Base-by-base conservation (phyloP, 1,140 invertebrate genomes). In the Platorchestia sp. region DNA sequence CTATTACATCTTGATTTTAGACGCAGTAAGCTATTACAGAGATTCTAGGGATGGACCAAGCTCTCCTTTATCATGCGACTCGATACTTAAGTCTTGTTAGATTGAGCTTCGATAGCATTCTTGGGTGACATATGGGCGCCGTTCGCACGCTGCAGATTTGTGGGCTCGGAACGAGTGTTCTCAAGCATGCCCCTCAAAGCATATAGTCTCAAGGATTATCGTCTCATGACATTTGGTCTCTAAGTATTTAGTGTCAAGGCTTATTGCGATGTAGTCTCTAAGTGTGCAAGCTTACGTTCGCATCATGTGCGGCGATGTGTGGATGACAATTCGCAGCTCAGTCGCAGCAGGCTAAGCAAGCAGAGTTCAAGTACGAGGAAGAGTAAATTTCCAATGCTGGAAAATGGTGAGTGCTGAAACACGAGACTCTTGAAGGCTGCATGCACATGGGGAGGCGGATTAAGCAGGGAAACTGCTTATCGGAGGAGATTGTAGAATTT, bases 1-100 rank as follows among this genome's bases (percentile, higher is more conserved):
- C 91, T 93, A 93, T 93, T 93, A 93, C 91, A 93, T 93, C 91
- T 93, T 45, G 91, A 93, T 93, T 93, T 93, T 93, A 45, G 91
- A 47, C 91, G 43, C 91, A 93, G 44, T 47, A 44, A 93, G 43
- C 91, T 45, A 93, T 93, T 93, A 45, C 91, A 47, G 45, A 93
- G 43, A 44, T 45, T 90, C 87, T 42, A 0, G 44, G 87, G 41
- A 90, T 44, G 41, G 87, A 14, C 14, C 5, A 42, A 90, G 87
- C 44, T 90, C 87, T 90, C 87, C 87, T 90, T 90, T 90, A 90
- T 90, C 87, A 90, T 44, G 87, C 10, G 44, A 90, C 87, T 90
- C 87, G 41, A 90, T 90, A 90, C 87, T 90, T 90, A 43, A 90
- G 87, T 90, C 87, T 90, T 90, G 22, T 42, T 90, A 90, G 41